Conservation (phyloP, 2,888 invertebrate genomes). For the Notodonta ziczac region DNA sequence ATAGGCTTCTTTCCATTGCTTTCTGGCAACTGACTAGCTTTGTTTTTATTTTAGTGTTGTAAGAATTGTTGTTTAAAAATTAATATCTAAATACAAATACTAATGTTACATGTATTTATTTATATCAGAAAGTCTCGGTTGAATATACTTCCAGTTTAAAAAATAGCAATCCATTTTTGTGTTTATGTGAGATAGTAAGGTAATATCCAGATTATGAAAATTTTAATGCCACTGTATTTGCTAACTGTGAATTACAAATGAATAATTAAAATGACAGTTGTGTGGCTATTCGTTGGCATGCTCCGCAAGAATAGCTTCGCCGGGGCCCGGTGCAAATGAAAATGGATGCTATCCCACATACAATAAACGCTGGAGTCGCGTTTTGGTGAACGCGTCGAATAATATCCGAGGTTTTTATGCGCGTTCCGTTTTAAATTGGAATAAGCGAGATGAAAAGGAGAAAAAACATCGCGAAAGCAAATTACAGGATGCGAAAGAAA, state of each 20-base stretch:
- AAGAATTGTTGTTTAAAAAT: too few relatives aligned
- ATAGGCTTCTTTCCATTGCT: too few relatives aligned
- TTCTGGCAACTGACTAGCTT: too few relatives aligned
- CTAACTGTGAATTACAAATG: slow-evolving; percentile 38
- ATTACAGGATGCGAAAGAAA: slow-evolving; percentile 73
- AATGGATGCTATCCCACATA: slow-evolving; percentile 32
- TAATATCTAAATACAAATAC: too few relatives aligned
- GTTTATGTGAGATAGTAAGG: neutral
- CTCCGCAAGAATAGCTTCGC: slow-evolving; percentile 30
- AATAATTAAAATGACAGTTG: slow-evolving; percentile 44
- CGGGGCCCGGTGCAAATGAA: slow-evolving; percentile 15
- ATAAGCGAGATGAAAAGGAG: slow-evolving; percentile 63
- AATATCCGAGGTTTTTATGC: slow-evolving; percentile 55
- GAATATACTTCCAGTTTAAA: neutral
- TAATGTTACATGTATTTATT: too few relatives aligned
- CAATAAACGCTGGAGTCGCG: slow-evolving; percentile 30
- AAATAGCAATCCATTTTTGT: neutral
- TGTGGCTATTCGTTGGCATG: slow-evolving; percentile 35
- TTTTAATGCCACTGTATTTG: slow-evolving; percentile 32
- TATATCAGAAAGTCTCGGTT: too few relatives aligned
- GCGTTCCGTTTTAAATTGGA: slow-evolving; percentile 67
- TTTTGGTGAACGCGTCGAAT: slow-evolving; percentile 35
- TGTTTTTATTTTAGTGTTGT: too few relatives aligned
- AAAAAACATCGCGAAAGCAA: slow-evolving; percentile 64
- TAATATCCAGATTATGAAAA: slow-evolving; percentile 11